Evolutionary conservation across 2,888 invertebrate genomes (phyloP).

Genomic region (Nebria salina): DNA sequence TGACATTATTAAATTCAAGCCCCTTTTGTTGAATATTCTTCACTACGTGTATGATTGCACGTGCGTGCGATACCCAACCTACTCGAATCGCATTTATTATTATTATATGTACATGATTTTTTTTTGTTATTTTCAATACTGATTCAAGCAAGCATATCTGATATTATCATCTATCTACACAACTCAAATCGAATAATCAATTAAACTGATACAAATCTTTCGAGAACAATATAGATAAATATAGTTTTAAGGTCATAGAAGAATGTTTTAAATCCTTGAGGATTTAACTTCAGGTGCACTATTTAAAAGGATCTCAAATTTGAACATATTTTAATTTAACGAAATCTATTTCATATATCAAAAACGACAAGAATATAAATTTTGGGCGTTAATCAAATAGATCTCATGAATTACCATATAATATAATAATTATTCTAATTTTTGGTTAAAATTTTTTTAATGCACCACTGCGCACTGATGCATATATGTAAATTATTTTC

Average conservation of each 20-base stretch:
- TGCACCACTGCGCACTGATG: not conserved
- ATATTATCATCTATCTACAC: not conserved
- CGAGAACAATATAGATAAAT: conserved; percentile 3
- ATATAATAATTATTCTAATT: not conserved
- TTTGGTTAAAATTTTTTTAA: not conserved
- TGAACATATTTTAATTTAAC: not conserved
- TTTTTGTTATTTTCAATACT: conserved; percentile 13
- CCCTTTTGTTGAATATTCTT: not conserved
- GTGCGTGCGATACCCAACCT: conserved; percentile 3
- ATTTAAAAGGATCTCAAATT: not conserved
- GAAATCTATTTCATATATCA: not conserved
- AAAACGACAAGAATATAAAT: too few species aligned
- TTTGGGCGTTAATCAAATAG: too few species aligned
- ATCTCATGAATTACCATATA: not conserved
- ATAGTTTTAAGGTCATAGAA: not conserved
- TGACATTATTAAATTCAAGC: not conserved
- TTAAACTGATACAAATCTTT: conserved; percentile 40
- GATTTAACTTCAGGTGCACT: not conserved
- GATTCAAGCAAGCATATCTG: conserved; percentile 11
- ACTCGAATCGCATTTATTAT: not conserved
- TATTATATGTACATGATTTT: not conserved
- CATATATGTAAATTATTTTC: not conserved
- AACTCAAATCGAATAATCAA: conserved; percentile 36
- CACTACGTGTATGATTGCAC: conserved; percentile 3
- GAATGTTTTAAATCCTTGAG: not conserved